Evolutionary conservation across 2,888 invertebrate genomes (phyloP).

Genomic region (Euplagia quadripunctaria): DNA sequence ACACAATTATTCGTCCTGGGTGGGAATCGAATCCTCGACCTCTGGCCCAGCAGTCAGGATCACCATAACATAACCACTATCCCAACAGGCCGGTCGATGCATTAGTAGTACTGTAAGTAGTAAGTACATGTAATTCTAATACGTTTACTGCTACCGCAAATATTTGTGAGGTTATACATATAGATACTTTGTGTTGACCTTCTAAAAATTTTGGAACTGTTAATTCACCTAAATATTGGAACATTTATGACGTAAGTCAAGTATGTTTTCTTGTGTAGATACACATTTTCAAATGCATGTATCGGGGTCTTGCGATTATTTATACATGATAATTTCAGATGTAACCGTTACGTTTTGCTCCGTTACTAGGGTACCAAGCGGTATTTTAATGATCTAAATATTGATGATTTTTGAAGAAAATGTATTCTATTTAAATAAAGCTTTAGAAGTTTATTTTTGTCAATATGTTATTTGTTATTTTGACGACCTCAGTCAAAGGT

Average conservation of each 20-base stretch:
- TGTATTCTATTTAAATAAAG: neutral
- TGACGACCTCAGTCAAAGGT: neutral
- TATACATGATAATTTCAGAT: constrained; percentile 36
- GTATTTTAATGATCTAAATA: constrained; percentile 23
- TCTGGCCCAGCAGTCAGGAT: too few relatives aligned
- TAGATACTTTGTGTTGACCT: neutral
- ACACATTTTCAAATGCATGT: constrained; percentile 42
- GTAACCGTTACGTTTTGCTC: constrained; percentile 33
- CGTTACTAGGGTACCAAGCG: constrained; percentile 26
- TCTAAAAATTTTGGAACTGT: constrained; percentile 15
- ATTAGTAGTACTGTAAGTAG: too few relatives aligned
- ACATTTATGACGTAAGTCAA: constrained; percentile 24
- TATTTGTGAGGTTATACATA: neutral
- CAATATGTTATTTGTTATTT: neutral
- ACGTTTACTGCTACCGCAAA: neutral
- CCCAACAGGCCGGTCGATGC: too few relatives aligned
- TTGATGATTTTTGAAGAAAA: constrained; percentile 6
- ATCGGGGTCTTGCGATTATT: constrained; percentile 32
- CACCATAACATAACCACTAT: too few relatives aligned
- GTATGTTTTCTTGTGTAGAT: constrained; percentile 28
- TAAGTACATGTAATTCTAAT: neutral
- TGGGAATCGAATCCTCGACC: too few relatives aligned
- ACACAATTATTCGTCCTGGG: neutral
- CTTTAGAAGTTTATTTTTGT: neutral
- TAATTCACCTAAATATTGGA: constrained; percentile 15